Conservation (phyloP, 2,797 vertebrate genomes). For the Jordanella pulchra region DNA sequence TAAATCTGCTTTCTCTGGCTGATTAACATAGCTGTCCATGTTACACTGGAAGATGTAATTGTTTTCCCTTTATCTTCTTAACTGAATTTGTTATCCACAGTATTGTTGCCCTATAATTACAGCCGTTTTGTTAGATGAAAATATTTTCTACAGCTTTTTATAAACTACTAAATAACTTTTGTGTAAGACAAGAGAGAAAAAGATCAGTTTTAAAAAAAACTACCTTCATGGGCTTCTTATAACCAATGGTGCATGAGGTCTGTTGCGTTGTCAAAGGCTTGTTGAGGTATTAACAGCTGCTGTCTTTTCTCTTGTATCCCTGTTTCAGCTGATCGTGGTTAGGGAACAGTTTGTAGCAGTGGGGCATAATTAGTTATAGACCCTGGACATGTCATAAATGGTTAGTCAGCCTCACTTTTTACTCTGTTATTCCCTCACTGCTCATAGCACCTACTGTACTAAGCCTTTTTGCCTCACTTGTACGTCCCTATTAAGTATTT, state of each 20-base stretch:
- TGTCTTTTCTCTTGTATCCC: constrained; percentile 33
- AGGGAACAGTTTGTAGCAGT: constrained; percentile 62
- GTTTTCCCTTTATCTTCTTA: not conserved
- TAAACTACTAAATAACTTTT: not conserved
- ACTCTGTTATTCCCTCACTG: constrained; percentile 63
- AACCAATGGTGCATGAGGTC: constrained; percentile 10
- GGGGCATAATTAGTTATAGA: constrained; percentile 74
- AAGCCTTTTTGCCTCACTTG: too few species aligned
- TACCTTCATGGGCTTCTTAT: constrained; percentile 12
- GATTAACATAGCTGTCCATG: not conserved
- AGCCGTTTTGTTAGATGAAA: not conserved
- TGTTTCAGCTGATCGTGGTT: constrained; percentile 54
- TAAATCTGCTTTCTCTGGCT: not conserved
- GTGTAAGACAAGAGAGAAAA: not conserved
- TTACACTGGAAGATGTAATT: not conserved
- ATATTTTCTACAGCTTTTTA: not conserved
- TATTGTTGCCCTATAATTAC: not conserved
- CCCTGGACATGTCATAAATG: constrained; percentile 71
- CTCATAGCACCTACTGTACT: constrained; percentile 55
- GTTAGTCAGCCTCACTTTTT: constrained; percentile 65
- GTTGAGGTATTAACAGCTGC: constrained; percentile 38
- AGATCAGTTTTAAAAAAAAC: not conserved
- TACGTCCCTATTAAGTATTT: too few species aligned
- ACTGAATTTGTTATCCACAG: not conserved
- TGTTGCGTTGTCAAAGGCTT: constrained; percentile 16